A percentile compares a stretch with the other conserved stretches of the same genome.
Evolutionary conservation across 2,113 vertebrate genomes (phyloP).

Genomic region (Aramus guarauna): DNA sequence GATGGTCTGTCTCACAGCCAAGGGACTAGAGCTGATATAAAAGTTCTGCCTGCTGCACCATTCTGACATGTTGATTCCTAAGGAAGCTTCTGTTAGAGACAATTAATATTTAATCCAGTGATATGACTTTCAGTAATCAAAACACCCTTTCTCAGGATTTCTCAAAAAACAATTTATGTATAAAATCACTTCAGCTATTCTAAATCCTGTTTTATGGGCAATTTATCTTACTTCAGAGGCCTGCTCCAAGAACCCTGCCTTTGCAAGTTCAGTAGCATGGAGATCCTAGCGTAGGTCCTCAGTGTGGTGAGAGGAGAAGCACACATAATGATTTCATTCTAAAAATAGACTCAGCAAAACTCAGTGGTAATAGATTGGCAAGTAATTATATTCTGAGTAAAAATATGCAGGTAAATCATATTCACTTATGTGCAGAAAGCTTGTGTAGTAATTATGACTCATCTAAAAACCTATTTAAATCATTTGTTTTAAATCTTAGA

Average conservation of each 20-base stretch:
- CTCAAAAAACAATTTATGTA: background rate
- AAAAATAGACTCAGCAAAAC: constrained; percentile 8
- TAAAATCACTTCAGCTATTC: background rate
- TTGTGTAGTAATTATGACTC: constrained; percentile 11
- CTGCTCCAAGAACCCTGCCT: background rate
- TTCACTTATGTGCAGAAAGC: background rate
- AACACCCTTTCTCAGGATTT: background rate
- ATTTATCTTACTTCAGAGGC: background rate
- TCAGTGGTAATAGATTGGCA: background rate
- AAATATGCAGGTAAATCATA: constrained; percentile 45
- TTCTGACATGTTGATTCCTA: background rate
- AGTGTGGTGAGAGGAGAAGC: background rate
- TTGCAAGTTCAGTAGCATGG: background rate
- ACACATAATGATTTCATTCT: background rate
- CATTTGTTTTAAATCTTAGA: constrained; percentile 3
- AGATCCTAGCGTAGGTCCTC: background rate
- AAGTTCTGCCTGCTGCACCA: background rate
- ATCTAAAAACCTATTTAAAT: constrained; percentile 22
- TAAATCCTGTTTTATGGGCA: background rate
- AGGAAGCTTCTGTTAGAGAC: background rate
- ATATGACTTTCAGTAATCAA: background rate
- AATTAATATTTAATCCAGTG: background rate
- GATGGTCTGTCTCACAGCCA: background rate
- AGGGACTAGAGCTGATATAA: background rate
- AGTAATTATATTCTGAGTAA: constrained; percentile 19